Evolutionary conservation across 92 coral and sea anemone genomes (phyloP).

Genomic region (Galaxea fascicularis): DNA sequence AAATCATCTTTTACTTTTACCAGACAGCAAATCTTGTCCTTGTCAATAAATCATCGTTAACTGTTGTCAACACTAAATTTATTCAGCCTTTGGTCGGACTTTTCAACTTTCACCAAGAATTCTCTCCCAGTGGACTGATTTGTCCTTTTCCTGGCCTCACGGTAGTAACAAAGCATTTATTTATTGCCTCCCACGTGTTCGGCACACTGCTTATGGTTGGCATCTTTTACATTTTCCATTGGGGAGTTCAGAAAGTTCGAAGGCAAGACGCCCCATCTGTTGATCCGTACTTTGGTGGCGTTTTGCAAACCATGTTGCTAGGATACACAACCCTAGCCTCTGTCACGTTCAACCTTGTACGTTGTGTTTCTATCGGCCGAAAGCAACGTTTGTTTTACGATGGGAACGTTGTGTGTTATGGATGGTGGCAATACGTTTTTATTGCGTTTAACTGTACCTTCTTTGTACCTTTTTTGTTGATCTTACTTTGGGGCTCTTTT

Average conservation of each 20-base stretch:
- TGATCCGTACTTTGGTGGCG: constrained; percentile 82
- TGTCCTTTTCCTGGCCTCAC: constrained; percentile 86
- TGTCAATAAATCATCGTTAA: constrained; percentile 30
- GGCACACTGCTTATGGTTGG: constrained; percentile 45
- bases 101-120: constrained; percentile 73
- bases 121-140: constrained; percentile 35
- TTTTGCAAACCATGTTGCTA: constrained; percentile 76
- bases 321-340: constrained; percentile 72
- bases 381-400: constrained; percentile 63
- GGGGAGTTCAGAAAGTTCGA: constrained; percentile 34
- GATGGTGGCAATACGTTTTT: constrained; percentile 83
- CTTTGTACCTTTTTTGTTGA: constrained; percentile 68
- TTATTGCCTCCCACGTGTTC: constrained; percentile 62
- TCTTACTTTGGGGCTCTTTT: constrained; percentile 67
- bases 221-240: constrained; percentile 51
- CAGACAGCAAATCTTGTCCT: constrained; percentile 72
- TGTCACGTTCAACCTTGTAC: constrained; percentile 57
- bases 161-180: constrained; percentile 72
- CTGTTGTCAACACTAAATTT: constrained; percentile 15
- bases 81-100: constrained; percentile 71
- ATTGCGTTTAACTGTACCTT: constrained; percentile 45
- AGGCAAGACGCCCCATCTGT: constrained; percentile 50
- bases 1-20: constrained; percentile 79
- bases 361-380: constrained; percentile 63
- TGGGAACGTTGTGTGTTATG: constrained; percentile 70